Percentiles rank a stretch among this genome's conserved stretches.
Evolutionary conservation across 2,113 vertebrate genomes (phyloP).

Genomic region (Limanda limanda): DNA sequence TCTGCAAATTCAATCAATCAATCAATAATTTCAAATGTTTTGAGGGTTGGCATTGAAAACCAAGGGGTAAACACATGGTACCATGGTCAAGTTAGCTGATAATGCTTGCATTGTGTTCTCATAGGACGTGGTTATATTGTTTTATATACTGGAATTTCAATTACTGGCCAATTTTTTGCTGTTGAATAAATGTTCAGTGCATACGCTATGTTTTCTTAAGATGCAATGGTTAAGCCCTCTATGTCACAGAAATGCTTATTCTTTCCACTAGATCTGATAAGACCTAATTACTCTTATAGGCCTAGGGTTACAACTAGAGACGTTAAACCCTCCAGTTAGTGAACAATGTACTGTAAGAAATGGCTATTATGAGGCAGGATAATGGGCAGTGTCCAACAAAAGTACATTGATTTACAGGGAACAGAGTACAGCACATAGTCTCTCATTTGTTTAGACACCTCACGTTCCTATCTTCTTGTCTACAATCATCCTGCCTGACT

Average conservation of each 20-base stretch:
- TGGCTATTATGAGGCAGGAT: not conserved
- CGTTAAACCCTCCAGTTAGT: not conserved
- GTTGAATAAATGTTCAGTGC: too few relatives aligned
- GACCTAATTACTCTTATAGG: not conserved
- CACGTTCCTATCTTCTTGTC: conserved; percentile 3
- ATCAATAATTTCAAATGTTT: too few relatives aligned
- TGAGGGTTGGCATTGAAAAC: too few relatives aligned
- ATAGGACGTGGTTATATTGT: too few relatives aligned
- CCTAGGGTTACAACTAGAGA: not conserved
- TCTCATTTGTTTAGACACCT: not conserved
- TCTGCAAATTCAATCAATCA: too few relatives aligned
- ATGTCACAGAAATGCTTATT: not conserved
- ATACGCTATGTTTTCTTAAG: not conserved
- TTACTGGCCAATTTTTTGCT: too few relatives aligned
- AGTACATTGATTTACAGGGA: not conserved
- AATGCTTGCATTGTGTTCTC: too few relatives aligned
- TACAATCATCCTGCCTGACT: conserved; percentile 22
- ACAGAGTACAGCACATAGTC: not conserved
- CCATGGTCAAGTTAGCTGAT: too few relatives aligned
- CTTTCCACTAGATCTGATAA: conserved; percentile 4
- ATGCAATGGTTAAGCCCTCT: not conserved
- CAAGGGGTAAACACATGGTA: too few relatives aligned
- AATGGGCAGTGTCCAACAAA: not conserved
- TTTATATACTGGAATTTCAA: too few relatives aligned
- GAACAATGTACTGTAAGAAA: not conserved